Evolutionary conservation across 2,113 vertebrate genomes (phyloP).

Genomic region (Labeo catla): DNA sequence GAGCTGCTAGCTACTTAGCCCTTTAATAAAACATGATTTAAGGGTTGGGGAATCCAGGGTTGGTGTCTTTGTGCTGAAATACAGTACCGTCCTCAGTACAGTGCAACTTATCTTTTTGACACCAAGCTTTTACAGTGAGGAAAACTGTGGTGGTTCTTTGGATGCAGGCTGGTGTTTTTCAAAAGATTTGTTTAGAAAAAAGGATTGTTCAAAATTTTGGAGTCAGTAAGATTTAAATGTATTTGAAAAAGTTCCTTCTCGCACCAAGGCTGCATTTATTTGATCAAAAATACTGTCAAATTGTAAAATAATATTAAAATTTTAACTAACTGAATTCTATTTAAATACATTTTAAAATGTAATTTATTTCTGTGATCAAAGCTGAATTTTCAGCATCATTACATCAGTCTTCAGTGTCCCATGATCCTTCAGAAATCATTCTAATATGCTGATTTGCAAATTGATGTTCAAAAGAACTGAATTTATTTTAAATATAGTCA

Average conservation of each 20-base stretch:
- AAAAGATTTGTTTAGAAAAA: too few relatives aligned
- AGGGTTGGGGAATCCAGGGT: background rate
- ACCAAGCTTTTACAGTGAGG: background rate
- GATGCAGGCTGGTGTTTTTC: background rate
- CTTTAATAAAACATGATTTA: slow-evolving; percentile 39
- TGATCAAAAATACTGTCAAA: background rate
- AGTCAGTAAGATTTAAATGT: background rate
- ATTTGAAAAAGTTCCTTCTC: background rate
- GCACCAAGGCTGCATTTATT: background rate
- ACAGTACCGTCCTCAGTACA: background rate
- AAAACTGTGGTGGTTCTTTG: background rate
- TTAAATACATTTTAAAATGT: background rate
- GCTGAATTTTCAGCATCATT: background rate
- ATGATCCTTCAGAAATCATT: background rate
- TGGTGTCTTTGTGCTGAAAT: slow-evolving; percentile 8
- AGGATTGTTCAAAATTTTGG: background rate
- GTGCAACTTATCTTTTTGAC: background rate
- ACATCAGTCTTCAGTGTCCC: background rate
- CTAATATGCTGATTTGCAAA: background rate
- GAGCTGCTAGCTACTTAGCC: slow-evolving; percentile 36
- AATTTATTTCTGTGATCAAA: background rate
- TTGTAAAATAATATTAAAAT: background rate
- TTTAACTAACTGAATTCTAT: background rate
- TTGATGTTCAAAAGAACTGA: too few relatives aligned
- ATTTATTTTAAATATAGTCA: too few relatives aligned